These are phyloP conservation scores for Scaptomyza flava DNA, from an alignment of 2,888 invertebrate species.

Conservation along the genomic window DNA sequence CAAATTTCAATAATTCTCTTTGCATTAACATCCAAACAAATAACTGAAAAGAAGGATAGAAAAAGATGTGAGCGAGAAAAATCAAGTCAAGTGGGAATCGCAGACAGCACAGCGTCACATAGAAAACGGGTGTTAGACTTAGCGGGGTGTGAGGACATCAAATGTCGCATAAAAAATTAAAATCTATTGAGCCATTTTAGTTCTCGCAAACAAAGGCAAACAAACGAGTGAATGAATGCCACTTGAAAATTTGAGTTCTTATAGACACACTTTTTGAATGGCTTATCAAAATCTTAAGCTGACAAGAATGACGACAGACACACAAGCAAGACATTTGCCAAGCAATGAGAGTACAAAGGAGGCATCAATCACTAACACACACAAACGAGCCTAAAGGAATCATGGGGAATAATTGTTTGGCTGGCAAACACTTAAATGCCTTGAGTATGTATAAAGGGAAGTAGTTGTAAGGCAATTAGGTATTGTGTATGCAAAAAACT, in stretches of 20 bases:
- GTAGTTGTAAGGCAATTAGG: not conserved
- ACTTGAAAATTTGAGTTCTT: constrained; percentile 67
- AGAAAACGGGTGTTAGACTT: not conserved
- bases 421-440: constrained; percentile 14
- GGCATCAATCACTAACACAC: constrained; percentile 20
- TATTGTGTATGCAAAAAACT: not conserved
- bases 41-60: constrained; percentile 41
- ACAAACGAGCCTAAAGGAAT: constrained; percentile 30
- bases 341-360: constrained; percentile 41
- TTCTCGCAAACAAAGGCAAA: constrained; percentile 47
- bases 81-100: constrained; percentile 16
- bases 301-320: constrained; percentile 47
- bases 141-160: constrained; percentile 45
- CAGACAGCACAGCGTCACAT: constrained; percentile 2
- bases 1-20: constrained; percentile 77
- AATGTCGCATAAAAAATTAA: constrained; percentile 43
- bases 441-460: not conserved
- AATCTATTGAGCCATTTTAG: constrained; percentile 64
- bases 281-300: constrained; percentile 78
- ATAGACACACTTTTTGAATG: constrained; percentile 73
- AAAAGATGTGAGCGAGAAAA: constrained; percentile 17
- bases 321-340: constrained; percentile 9
- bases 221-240: constrained; percentile 41
- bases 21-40: constrained; percentile 66
- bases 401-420: constrained; percentile 39